Evolutionary conservation across 2,888 invertebrate species (phyloP).

Genomic region (Unio pictorum): DNA sequence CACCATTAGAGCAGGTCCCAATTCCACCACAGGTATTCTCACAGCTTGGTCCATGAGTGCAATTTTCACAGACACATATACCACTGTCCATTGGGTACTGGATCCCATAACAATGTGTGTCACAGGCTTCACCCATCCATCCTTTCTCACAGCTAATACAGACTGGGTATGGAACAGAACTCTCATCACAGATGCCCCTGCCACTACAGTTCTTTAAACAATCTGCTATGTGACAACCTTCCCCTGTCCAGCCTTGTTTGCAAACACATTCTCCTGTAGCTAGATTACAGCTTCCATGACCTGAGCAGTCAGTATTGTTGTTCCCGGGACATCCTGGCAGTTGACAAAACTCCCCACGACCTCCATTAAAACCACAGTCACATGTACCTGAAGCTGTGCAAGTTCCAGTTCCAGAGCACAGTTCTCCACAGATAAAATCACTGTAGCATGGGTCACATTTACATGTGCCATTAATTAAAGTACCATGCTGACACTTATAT

Average conservation of each 20-base stretch:
- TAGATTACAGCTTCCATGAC: slow-evolving; percentile 47
- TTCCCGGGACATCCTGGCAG: slow-evolving; percentile 40
- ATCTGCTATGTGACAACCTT: slow-evolving; percentile 44
- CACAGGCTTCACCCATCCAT: slow-evolving; percentile 59
- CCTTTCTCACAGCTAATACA: slow-evolving; percentile 49
- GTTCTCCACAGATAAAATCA: slow-evolving; percentile 27
- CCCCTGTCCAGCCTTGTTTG: slow-evolving; percentile 47
- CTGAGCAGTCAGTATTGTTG: slow-evolving; percentile 31
- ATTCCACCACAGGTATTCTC: slow-evolving; percentile 27
- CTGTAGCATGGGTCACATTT: slow-evolving; percentile 34
- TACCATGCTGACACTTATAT: slow-evolving; percentile 46
- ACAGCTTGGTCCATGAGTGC: slow-evolving; percentile 30
- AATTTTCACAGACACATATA: slow-evolving; percentile 26
- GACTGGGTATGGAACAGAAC: slow-evolving; percentile 29
- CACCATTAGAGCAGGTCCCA: slow-evolving; percentile 28
- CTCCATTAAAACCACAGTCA: slow-evolving; percentile 39
- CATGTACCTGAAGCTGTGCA: slow-evolving; percentile 32
- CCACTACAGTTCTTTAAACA: slow-evolving; percentile 49
- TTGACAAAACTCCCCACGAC: slow-evolving; percentile 40
- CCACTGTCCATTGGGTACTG: slow-evolving; percentile 52
- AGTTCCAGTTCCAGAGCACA: slow-evolving; percentile 35
- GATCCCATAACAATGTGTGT: slow-evolving; percentile 48
- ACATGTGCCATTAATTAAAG: slow-evolving; percentile 14
- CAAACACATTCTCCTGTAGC: slow-evolving; percentile 47
- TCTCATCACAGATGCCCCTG: slow-evolving; percentile 37